These are phyloP conservation scores for Haemorhous mexicanus DNA, from an alignment of 2,113 vertebrate genomes.

Conservation along the genomic window DNA sequence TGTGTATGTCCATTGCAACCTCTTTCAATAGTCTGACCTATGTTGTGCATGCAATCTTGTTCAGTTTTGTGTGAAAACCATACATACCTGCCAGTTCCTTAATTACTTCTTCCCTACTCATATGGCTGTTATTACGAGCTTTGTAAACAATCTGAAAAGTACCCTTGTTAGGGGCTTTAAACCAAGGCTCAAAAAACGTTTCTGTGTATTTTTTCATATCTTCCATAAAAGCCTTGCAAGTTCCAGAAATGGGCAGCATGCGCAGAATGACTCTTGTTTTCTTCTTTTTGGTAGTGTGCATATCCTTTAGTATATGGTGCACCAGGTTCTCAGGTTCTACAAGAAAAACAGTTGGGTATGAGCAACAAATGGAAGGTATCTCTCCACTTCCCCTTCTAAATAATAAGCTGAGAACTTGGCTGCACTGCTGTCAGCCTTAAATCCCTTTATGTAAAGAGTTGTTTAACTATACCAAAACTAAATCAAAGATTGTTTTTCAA, in stretches of 20 bases:
- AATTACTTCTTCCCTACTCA: slow-evolving; percentile 91
- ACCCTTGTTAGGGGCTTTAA: slow-evolving; percentile 85
- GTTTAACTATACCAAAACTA: not conserved
- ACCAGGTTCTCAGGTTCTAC: slow-evolving; percentile 90
- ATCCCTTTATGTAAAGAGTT: not conserved
- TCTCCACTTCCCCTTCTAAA: not conserved
- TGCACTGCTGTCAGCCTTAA: not conserved
- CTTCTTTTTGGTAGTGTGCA: slow-evolving; percentile 89
- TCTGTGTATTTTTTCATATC: slow-evolving; percentile 91
- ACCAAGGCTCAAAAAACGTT: slow-evolving; percentile 91
- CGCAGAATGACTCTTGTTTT: slow-evolving; percentile 90
- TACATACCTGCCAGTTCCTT: slow-evolving; percentile 88
- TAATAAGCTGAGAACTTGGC: not conserved
- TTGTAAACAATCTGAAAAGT: slow-evolving; percentile 95
- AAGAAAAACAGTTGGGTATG: not conserved
- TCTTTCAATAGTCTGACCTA: not conserved
- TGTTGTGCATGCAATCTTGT: not conserved
- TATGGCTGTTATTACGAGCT: slow-evolving; percentile 91
- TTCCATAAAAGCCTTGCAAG: slow-evolving; percentile 91
- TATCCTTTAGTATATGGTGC: slow-evolving; percentile 90
- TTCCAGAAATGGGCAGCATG: slow-evolving; percentile 92
- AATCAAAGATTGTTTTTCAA: not conserved
- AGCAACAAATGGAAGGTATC: not conserved
- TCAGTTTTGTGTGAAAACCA: not conserved
- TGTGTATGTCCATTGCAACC: not conserved